phyloP scores from a whole-genome alignment of 2,888 invertebrate genomes.

The Craniophora ligustri region DNA sequence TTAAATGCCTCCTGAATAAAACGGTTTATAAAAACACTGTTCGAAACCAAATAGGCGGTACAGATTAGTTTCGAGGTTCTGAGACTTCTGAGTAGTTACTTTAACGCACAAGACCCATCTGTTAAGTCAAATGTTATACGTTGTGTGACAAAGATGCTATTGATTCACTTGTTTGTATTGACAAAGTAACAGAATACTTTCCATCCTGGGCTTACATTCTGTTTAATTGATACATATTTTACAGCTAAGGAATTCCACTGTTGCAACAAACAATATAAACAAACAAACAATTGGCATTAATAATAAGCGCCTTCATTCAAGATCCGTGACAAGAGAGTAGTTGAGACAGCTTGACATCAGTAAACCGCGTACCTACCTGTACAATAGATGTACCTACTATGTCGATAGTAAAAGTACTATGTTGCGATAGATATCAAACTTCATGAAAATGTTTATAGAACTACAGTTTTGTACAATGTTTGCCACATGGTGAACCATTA shows the following conservation, averaged over 20 bases:
- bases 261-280: conserved; percentile 65
- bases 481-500: conserved; percentile 50
- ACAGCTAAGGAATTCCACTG: conserved; percentile 73
- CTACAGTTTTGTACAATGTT: conserved; percentile 60
- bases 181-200: conserved; percentile 44
- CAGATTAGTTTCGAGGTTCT: too few relatives aligned
- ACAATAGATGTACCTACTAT: background rate
- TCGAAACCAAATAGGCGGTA: conserved; percentile 1
- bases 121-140: conserved; percentile 6
- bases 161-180: conserved; percentile 34
- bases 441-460: conserved; percentile 41
- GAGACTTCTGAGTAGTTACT: too few relatives aligned
- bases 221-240: conserved; percentile 69
- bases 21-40: conserved; percentile 12
- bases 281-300: conserved; percentile 81
- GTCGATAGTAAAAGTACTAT: background rate
- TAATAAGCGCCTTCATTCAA: conserved; percentile 65
- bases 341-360: conserved; percentile 50
- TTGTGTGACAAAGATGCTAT: conserved; percentile 10
- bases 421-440: background rate
- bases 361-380: conserved; percentile 5
- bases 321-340: conserved; percentile 53
- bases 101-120: background rate
- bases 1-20: conserved; percentile 19
- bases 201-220: conserved; percentile 56